Percentiles rank a stretch among this genome's conserved stretches.
These are phyloP conservation scores for Drosophila greeni DNA, from an alignment of 2,888 invertebrate genomes.

Conservation along the genomic window DNA sequence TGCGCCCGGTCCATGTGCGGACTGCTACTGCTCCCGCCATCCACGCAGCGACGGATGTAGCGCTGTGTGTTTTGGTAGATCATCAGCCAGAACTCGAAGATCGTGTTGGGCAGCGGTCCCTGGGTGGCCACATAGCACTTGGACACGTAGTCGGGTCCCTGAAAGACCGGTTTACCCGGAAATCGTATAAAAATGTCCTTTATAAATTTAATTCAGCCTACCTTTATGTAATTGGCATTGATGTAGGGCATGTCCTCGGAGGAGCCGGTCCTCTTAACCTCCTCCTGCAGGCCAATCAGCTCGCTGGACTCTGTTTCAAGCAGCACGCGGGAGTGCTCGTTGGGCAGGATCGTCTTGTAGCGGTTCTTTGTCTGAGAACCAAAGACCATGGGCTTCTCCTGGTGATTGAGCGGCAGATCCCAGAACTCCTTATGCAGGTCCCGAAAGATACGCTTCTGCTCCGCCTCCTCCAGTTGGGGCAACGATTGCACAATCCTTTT, in stretches of 20 bases:
- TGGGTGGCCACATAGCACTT: slow-evolving; percentile 95
- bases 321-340: slow-evolving; percentile 91
- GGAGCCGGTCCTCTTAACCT: slow-evolving; percentile 6
- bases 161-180: slow-evolving; percentile 49
- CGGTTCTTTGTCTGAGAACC: slow-evolving; percentile 94
- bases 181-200: background rate
- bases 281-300: slow-evolving; percentile 52
- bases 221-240: slow-evolving; percentile 96
- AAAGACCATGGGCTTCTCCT: slow-evolving; percentile 92
- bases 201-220: slow-evolving; percentile 73
- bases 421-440: slow-evolving; percentile 93
- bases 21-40: slow-evolving; percentile 67
- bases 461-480: slow-evolving; percentile 81
- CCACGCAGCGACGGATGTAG: slow-evolving; percentile 65
- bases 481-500: slow-evolving; percentile 51
- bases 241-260: slow-evolving; percentile 84
- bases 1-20: slow-evolving; percentile 66
- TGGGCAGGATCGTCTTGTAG: slow-evolving; percentile 93
- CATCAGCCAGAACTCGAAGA: slow-evolving; percentile 95
- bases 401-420: slow-evolving; percentile 95
- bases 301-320: slow-evolving; percentile 78
- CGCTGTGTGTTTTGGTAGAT: slow-evolving; percentile 82
- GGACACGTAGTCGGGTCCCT: slow-evolving; percentile 94
- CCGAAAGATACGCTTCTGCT: slow-evolving; percentile 82
- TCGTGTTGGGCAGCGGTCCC: slow-evolving; percentile 93